Evolutionary conservation across 2,888 invertebrate genomes (phyloP), one percentile per base, ranked within the genome.

Genomic region (Lymantria monacha): DNA sequence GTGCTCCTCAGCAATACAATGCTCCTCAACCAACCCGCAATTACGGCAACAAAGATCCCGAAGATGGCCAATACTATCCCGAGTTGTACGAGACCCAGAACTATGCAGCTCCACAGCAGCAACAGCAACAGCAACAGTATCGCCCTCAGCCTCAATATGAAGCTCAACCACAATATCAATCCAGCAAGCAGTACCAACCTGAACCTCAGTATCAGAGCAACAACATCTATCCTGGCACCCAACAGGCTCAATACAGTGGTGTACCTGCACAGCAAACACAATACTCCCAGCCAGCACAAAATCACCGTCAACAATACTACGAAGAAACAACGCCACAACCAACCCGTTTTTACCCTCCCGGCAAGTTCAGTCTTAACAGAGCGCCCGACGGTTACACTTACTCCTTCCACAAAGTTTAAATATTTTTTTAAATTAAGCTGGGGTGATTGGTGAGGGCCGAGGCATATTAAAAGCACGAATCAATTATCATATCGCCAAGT

Each of bases 361-460:
- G 97, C 65, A 96, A 97, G 85, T 93, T 97, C 72, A 95, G 95
- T 68, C 92, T 97, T 67, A 97, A 96, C 92, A 93, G 97, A 77
- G 96, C 96, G 54, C 97, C 97, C 40, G 97, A 97, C 76, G 97
- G 97, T 74, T 97, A 94, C 91, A 95, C 96, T 72, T 97, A 96
- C 88, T 95, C 94, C 64, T 96, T 96, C 92, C 95, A 95, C 90
- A 95, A 91, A 87, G 90, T 88, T 72, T 91, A 91, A 87, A 80
- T 72, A 65, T 77, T 78, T 76, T 75, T 76, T 74, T 70, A 70
- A 63, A 73, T 66, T 76, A 66, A 71, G 71, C 70, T 75, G 76
- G 76, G 83, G 83, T 79, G 83, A 79, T 81, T 84, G 81, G 83
- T 83, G 72, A 70, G 76, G 75, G 66, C 69, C 74, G 69, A 77